These are phyloP conservation scores for Bombus difficillimus DNA, from an alignment of 1,140 invertebrate genomes.

Conservation along the genomic window DNA sequence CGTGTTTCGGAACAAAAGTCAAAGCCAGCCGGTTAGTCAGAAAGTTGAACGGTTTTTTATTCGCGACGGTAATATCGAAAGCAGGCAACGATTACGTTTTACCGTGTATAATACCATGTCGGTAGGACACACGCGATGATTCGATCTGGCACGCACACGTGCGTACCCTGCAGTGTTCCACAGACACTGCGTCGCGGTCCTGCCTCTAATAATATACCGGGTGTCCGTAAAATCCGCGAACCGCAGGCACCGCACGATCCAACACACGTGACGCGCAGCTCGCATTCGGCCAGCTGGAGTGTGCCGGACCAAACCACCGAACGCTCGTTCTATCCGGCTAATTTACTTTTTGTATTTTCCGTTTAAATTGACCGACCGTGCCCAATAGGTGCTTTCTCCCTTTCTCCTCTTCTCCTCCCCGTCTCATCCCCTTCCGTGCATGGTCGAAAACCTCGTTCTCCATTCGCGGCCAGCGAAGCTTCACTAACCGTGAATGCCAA, in stretches of 20 bases:
- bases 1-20: background rate
- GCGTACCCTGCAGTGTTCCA: background rate
- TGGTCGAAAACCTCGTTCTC: constrained; percentile 67
- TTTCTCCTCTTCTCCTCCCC: constrained; percentile 46
- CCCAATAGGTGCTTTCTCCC: constrained; percentile 57
- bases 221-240: constrained; percentile 78
- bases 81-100: background rate
- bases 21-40: background rate
- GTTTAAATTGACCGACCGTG: constrained; percentile 79
- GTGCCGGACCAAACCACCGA: constrained; percentile 79
- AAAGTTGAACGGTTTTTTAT: background rate
- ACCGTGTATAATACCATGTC: constrained; percentile 19
- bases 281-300: constrained; percentile 58
- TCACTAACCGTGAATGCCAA: constrained; percentile 77
- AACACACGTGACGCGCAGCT: constrained; percentile 78
- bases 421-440: constrained; percentile 15
- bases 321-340: constrained; percentile 80
- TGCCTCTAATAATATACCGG: constrained; percentile 74
- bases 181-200: background rate
- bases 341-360: constrained; percentile 82
- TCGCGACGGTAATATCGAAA: background rate
- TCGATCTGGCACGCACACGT: constrained; percentile 36
- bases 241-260: constrained; percentile 77
- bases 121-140: constrained; percentile 17
- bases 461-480: constrained; percentile 73